These are phyloP conservation scores for Sisor rabdophorus DNA, from an alignment of 2,113 vertebrate genomes.

Conservation along the genomic window DNA sequence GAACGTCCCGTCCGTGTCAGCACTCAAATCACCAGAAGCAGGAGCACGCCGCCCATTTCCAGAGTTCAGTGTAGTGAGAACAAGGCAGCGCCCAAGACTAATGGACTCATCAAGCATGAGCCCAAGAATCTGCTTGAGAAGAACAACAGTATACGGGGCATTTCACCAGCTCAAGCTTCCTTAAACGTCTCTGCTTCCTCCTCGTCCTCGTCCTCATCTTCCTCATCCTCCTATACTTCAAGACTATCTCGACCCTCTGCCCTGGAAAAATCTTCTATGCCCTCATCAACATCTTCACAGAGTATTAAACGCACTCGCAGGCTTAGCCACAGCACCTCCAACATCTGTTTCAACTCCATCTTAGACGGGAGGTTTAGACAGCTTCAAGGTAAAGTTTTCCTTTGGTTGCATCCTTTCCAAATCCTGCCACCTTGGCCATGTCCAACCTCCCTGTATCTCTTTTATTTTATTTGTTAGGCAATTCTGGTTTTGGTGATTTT, in stretches of 20 bases:
- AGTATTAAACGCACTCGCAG: conserved; percentile 67
- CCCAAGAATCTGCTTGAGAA: conserved; percentile 59
- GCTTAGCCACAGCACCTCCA: conserved; percentile 74
- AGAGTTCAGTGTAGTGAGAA: conserved; percentile 53
- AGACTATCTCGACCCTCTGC: conserved; percentile 53
- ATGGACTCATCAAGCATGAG: conserved; percentile 41
- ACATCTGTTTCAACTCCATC: conserved; percentile 73
- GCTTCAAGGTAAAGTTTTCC: conserved; percentile 70
- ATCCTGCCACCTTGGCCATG: conserved; percentile 38
- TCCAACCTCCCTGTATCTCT: conserved; percentile 46
- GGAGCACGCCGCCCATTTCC: conserved; percentile 69
- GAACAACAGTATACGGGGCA: conserved; percentile 61
- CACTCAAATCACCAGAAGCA: conserved; percentile 59
- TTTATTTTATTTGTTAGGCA: conserved; percentile 17
- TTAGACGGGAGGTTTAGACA: conserved; percentile 75
- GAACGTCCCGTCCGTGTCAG: conserved; percentile 54
- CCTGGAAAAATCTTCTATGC: conserved; percentile 45
- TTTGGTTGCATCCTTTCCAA: conserved; percentile 14
- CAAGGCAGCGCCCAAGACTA: conserved; percentile 50
- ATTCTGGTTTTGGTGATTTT: conserved; percentile 38
- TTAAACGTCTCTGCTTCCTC: conserved; percentile 40
- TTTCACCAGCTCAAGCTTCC: conserved; percentile 45
- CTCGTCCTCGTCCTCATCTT: conserved; percentile 38
- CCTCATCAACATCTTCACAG: conserved; percentile 59
- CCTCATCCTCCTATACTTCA: conserved; percentile 50